Evolutionary conservation across 2,113 vertebrate genomes (phyloP).

Genomic region (Hyla sarda): DNA sequence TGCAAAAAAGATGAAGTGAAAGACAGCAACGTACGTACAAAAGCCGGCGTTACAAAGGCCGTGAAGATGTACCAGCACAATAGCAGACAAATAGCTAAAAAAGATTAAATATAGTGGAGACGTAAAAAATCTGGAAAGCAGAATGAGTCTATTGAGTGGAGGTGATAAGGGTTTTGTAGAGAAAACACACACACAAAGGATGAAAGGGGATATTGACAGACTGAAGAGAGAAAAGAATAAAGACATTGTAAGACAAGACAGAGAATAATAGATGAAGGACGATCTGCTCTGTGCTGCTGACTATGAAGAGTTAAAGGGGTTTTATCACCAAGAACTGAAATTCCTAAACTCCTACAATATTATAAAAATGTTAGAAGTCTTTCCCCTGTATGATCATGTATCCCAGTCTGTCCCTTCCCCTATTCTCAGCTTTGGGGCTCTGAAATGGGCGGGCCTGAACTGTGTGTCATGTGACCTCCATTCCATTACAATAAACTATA

Average conservation of each 20-base stretch:
- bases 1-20: conserved; percentile 59
- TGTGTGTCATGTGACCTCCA: too few relatives aligned
- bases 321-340: too few relatives aligned
- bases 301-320: background rate
- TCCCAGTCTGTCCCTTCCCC: too few relatives aligned
- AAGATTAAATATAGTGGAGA: background rate
- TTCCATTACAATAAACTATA: too few relatives aligned
- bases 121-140: background rate
- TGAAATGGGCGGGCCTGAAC: too few relatives aligned
- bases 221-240: background rate
- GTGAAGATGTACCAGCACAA: conserved; percentile 20
- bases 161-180: conserved; percentile 38
- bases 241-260: background rate
- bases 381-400: too few relatives aligned
- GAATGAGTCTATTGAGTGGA: conserved; percentile 30
- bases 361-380: too few relatives aligned
- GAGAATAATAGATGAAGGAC: background rate
- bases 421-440: too few relatives aligned
- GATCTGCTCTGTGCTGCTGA: background rate
- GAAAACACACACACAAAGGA: background rate
- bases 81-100: conserved; percentile 18
- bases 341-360: too few relatives aligned
- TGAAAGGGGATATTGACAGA: conserved; percentile 38
- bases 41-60: conserved; percentile 64
- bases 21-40: conserved; percentile 63